A percentile compares a stretch with the other conserved stretches of the same genome.
phyloP scores from a whole-genome alignment of 64 coral and sea anemone species.

The Actinia equina region DNA sequence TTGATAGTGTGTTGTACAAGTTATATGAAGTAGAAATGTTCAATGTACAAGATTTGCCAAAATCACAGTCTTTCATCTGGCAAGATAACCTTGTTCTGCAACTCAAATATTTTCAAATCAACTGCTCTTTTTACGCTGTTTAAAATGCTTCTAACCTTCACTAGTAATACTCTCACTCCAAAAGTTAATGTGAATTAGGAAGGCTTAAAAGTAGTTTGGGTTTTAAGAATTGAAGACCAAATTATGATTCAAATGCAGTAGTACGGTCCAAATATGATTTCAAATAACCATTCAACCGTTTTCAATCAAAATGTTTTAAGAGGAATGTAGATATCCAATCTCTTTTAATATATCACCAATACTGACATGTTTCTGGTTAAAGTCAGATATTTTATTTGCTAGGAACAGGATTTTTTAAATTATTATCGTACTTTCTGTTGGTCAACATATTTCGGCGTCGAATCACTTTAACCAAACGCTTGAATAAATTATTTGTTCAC shows the following conservation, averaged over 20 bases:
- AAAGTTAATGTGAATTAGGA: background rate
- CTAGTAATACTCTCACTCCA: background rate
- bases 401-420: background rate
- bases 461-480: background rate
- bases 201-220: background rate
- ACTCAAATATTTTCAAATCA: background rate
- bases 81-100: background rate
- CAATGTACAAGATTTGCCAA: background rate
- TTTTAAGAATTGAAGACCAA: background rate
- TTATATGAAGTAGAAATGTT: background rate
- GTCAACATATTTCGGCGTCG: background rate
- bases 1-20: background rate
- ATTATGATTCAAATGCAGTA: background rate
- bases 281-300: background rate
- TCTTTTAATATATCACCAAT: background rate
- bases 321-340: background rate
- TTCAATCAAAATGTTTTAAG: background rate
- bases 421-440: background rate
- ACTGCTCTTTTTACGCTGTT: background rate
- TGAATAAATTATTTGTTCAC: constrained; percentile 1
- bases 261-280: background rate
- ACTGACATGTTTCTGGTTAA: background rate
- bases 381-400: background rate
- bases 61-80: too few species aligned
- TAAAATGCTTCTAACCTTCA: background rate